Percentiles rank a stretch among this genome's conserved stretches.
Conservation (phyloP, 2,888 invertebrate species). For the Drosophila mulleri region DNA sequence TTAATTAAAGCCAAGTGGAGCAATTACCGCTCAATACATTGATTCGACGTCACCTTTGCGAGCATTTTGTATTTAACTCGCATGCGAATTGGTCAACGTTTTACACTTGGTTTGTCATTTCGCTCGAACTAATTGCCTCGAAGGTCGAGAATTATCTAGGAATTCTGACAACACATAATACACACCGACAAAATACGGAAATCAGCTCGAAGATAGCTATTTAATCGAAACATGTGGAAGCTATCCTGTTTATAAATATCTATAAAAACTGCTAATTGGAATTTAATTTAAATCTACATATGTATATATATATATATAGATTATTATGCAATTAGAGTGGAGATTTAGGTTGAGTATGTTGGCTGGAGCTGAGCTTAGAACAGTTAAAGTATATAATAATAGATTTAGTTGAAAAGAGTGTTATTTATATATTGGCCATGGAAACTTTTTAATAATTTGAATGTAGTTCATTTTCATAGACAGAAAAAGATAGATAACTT, state of each 20-base stretch:
- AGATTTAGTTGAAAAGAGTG: neutral
- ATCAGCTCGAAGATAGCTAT: conserved; percentile 7
- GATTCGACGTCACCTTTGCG: conserved; percentile 28
- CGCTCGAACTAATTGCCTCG: conserved; percentile 53
- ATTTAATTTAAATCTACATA: conserved; percentile 18
- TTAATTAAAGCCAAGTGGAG: conserved; percentile 64
- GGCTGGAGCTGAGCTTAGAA: neutral
- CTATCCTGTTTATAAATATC: conserved; percentile 16
- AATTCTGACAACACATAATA: conserved; percentile 5
- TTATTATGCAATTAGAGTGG: conserved; percentile 1
- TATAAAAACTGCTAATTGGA: conserved; percentile 10
- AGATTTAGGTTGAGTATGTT: neutral
- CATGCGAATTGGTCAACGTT: conserved; percentile 19
- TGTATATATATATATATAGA: neutral
- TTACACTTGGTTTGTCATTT: conserved; percentile 37
- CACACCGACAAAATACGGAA: conserved; percentile 23
- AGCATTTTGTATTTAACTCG: conserved; percentile 26
- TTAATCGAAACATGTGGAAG: conserved; percentile 23
- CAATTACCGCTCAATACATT: conserved; percentile 31
- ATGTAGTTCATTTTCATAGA: neutral
- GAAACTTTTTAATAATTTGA: neutral
- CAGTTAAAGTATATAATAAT: neutral
- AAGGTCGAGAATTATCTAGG: conserved; percentile 55
- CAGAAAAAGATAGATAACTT: neutral
- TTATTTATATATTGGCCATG: neutral